A percentile compares a stretch with the other conserved stretches of the same genome.
These are phyloP conservation scores for Bombus sibiricus DNA, from an alignment of 1,140 invertebrate species.

Conservation along the genomic window DNA sequence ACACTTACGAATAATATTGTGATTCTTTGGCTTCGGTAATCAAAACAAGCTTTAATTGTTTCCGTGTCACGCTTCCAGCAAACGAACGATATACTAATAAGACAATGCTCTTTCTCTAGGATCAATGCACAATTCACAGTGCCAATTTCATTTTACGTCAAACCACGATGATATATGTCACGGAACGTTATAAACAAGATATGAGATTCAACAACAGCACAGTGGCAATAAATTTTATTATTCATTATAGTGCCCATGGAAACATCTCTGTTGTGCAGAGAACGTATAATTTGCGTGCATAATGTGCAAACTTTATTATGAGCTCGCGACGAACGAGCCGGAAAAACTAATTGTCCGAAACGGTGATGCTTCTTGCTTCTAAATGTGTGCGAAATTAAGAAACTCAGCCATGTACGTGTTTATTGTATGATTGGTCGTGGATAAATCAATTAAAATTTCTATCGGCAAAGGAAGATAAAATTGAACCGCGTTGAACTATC, in stretches of 20 bases:
- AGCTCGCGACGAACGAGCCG: constrained; percentile 21
- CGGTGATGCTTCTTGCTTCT: not conserved
- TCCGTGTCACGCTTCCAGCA: too few species aligned
- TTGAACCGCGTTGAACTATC: not conserved
- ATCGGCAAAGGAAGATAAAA: not conserved
- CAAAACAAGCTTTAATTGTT: not conserved
- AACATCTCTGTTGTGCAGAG: constrained; percentile 21
- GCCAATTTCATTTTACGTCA: constrained; percentile 8
- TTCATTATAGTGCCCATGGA: constrained; percentile 47
- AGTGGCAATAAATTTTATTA: constrained; percentile 56
- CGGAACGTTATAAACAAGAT: not conserved
- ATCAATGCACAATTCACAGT: not conserved
- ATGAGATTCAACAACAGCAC: constrained; percentile 17
- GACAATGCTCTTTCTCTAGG: too few species aligned
- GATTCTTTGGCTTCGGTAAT: not conserved
- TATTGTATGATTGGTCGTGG: too few species aligned
- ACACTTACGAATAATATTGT: not conserved
- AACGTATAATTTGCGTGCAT: constrained; percentile 52
- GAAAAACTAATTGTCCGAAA: constrained; percentile 15
- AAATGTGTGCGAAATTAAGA: not conserved
- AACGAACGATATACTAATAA: not conserved
- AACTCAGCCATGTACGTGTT: not conserved
- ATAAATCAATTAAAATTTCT: not conserved
- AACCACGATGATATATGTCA: too few species aligned
- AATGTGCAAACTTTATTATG: constrained; percentile 48